Base-by-base conservation (phyloP, 2,797 vertebrate genomes). In the Rhinogobio ventralis region DNA sequence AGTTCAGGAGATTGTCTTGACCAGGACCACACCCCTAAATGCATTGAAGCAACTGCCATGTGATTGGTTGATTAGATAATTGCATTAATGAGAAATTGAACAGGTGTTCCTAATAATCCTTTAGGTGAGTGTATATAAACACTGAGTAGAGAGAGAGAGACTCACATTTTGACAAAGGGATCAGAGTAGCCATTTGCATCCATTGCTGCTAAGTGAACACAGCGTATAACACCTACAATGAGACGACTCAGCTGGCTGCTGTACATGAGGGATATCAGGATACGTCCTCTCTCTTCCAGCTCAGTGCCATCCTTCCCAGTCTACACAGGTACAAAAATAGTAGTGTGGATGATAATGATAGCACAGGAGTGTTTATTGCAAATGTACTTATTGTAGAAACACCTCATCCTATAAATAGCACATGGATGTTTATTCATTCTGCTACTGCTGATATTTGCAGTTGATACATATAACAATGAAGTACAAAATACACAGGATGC, bases 101-200 rank as follows among this genome's bases (percentile, higher is more conserved):
- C n/a, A n/a, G n/a, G n/a, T n/a, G n/a, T n/a, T n/a, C n/a, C n/a
- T n/a, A n/a, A n/a, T n/a, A n/a, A n/a, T n/a, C n/a, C n/a, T n/a
- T n/a, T n/a, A n/a, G n/a, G n/a, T n/a, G n/a, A n/a, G 57, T 46
- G 39, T 8, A 23, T 11, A 62, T 23, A 75, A 74, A 33, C 42
- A 14, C 25, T 23, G 25, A 14, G 7, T 46, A 64, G 49, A 57
- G 19, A 69, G 3, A 28, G 11, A 11, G 13, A 45, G 33, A 51
- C 95, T 93, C 89, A 99, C 98, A 99, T 96, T 93, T 99, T 99
- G 82, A 99, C 98, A 0, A 99, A 99, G 0, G 98, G 98, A 83
- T 99, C 98, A 0, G 98, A 99, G 92, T 99, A 99, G 69, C 98
- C 98, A 0, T 99, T 99, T 85, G 98, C 96, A 0, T 99, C 98